phyloP scores from a whole-genome alignment of 2,113 vertebrate genomes.

The Perognathus longimembris region DNA sequence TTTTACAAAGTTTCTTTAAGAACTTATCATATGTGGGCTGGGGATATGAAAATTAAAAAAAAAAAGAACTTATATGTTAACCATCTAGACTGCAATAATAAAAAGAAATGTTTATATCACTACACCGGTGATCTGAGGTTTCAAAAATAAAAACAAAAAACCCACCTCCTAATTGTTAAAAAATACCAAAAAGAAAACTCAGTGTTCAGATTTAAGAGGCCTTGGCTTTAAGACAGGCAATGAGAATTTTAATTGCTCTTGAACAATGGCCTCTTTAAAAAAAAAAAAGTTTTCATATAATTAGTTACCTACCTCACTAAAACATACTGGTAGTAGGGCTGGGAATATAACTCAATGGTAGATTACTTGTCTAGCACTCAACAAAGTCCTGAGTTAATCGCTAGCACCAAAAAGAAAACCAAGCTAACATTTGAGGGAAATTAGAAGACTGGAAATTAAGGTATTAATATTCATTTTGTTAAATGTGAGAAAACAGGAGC shows the following conservation, averaged over 20 bases:
- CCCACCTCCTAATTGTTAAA: too few relatives aligned
- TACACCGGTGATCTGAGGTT: neutral
- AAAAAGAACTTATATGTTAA: too few relatives aligned
- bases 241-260: slow-evolving; percentile 24
- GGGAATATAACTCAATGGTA: neutral
- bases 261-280: neutral
- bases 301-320: neutral
- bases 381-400: neutral
- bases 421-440: neutral
- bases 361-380: neutral
- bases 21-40: slow-evolving; percentile 11
- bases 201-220: slow-evolving; percentile 22
- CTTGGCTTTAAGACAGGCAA: slow-evolving; percentile 16
- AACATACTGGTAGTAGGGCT: neutral
- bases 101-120: slow-evolving; percentile 19
- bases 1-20: slow-evolving; percentile 37
- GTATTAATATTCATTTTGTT: neutral
- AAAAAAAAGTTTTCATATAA: neutral
- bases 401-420: neutral
- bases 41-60: too few relatives aligned
- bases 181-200: neutral
- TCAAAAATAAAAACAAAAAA: neutral
- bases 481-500: neutral
- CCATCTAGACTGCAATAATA: neutral
- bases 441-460: neutral